Base-by-base conservation (phyloP, 2,113 vertebrate genomes). In the Gymnogyps californianus region DNA sequence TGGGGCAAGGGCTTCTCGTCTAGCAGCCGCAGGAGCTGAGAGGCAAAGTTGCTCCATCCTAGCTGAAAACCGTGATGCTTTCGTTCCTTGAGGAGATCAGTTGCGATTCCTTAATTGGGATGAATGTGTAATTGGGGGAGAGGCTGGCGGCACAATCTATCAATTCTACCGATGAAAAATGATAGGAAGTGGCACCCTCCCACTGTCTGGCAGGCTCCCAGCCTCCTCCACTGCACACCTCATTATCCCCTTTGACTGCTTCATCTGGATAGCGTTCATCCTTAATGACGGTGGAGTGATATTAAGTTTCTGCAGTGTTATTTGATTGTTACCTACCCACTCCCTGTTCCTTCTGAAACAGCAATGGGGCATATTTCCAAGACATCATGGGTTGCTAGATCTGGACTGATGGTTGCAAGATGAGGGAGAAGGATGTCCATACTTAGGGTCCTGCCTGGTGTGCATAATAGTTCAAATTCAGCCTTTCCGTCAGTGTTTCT, bases 121-220 rank as follows among this genome's bases (percentile, higher is more conserved):
- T 46, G 36, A 52, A 40, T 70, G 49, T 59, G 51, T 93, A 65
- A 54, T 11, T 88, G 87, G 74, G 77, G 93, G 46, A 72, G 64
- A 90, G 61, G 57, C 58, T 81, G 47, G 59, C 59, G 71, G 85
- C 86, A 42, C 58, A 46, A 90, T 95, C 76, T 70, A 83, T 89
- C 85, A 79, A 12, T 87, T 95, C 93, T 84, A 44, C 87, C 85
- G 17, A 24, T 87, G 94, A 92, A 51, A 87, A 97, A 92, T 80
- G 32, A 64, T 78, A 18, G 77, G 81, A 96, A 91, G 90, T 36
- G 84, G 90, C 95, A 82, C 74, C 90, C 83, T 95, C 88, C 77
- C 66, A 9, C 66, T 38, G 62, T 15, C 52, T 85, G 92, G 74
- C 89, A 83, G 77, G 59, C 70, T 93, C 84, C 61, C 93, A 95